Evolutionary conservation across 2,113 vertebrate species (phyloP), one percentile per base, ranked within the genome.

Genomic region (Electrona antarctica): DNA sequence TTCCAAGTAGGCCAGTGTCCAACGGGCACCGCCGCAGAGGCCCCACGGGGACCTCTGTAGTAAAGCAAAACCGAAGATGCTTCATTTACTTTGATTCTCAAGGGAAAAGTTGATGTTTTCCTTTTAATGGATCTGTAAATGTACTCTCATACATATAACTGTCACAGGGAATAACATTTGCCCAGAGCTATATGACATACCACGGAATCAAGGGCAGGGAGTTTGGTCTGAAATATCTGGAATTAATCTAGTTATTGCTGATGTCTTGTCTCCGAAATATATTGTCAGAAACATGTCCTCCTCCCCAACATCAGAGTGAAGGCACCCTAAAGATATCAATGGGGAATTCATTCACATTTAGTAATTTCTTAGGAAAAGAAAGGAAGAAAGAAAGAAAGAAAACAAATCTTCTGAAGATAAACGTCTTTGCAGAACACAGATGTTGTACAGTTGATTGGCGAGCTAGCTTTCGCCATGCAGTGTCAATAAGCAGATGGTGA

Each of bases 371-470:
- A 58, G 68, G 69, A 41, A 29, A 69, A 29, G 69, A 78, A 81
- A 79, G 76, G 67, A 76, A 79, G 13, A 13, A 7, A n/a, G 33
- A 3, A 41, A 56, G 7, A n/a, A 8, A 13, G 8, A 28, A 6
- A 11, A 50, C 3, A 14, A 33, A 72, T 76, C 69, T 69, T 71
- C 81, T 82, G 66, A 41, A 41, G 33, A 41, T 41, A 41, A 41
- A 41, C 5, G 33, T 41, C 33, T 41, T 6, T 41, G 33, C 33
- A 41, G 33, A 41, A 41, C 33, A 41, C 33, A 41, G 33, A 41
- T 41, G 33, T 76, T 77, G 67, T 79, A 81, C 77, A 69, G 70
- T 58, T 73, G 79, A 85, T 86, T 74, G 83, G 71, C 74, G 71
- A 46, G 45, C 72, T 78, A 57, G 12, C 73, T 70, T 74, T 77